These are phyloP conservation scores for Aphodius sticticus DNA, from an alignment of 2,888 invertebrate genomes.

Conservation along the genomic window DNA sequence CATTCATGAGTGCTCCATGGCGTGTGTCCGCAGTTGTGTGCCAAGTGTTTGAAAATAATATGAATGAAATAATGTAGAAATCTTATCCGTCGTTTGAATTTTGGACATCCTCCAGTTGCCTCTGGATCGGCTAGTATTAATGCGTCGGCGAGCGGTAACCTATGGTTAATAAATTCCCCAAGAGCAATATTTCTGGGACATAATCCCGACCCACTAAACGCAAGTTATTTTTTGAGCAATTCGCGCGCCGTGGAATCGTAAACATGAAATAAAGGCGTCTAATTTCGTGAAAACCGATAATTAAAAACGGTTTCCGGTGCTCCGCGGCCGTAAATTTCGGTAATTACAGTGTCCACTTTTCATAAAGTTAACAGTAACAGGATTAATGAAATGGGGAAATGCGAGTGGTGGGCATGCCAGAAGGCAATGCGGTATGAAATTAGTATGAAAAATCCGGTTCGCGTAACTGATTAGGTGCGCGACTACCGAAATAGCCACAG, in stretches of 20 bases:
- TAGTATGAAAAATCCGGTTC: slow-evolving; percentile 25
- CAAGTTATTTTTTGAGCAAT: slow-evolving; percentile 4
- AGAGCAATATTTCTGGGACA: not conserved
- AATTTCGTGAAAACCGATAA: slow-evolving; percentile 29
- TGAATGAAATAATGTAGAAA: not conserved
- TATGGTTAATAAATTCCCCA: not conserved
- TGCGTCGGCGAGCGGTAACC: not conserved
- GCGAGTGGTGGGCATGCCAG: not conserved
- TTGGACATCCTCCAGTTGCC: not conserved
- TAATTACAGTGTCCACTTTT: slow-evolving; percentile 35
- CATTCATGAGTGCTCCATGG: not conserved
- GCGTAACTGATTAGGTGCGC: slow-evolving; percentile 21
- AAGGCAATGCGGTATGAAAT: slow-evolving; percentile 26
- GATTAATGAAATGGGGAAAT: slow-evolving; percentile 27
- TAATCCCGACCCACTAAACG: not conserved
- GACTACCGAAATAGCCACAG: slow-evolving; percentile 27
- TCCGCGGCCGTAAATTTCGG: slow-evolving; percentile 30
- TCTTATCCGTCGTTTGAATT: not conserved
- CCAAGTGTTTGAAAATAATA: not conserved
- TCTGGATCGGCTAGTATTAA: not conserved
- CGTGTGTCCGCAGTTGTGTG: not conserved
- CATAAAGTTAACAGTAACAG: slow-evolving; percentile 31
- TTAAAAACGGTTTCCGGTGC: slow-evolving; percentile 32
- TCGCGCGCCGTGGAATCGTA: not conserved
- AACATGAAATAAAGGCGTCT: slow-evolving; percentile 12